A percentile compares a stretch with the other conserved stretches of the same genome.
Evolutionary conservation across 2,113 vertebrate species (phyloP).

Genomic region (Nothoprocta perdicaria): DNA sequence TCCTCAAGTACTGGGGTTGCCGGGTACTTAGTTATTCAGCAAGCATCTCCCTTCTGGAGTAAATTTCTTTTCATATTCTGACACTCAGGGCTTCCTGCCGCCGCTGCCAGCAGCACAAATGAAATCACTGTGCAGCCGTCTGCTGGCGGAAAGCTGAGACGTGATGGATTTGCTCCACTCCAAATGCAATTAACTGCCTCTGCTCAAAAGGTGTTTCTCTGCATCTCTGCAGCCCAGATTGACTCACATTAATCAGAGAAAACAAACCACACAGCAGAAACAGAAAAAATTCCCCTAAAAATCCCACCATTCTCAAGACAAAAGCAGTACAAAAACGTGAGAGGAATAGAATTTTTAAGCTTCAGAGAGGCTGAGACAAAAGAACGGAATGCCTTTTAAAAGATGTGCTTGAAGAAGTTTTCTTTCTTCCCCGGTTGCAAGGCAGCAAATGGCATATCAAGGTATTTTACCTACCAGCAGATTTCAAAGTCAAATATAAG

Average conservation of each 20-base stretch:
- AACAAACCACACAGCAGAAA: slow-evolving; percentile 34
- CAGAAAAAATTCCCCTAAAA: neutral
- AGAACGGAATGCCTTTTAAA: slow-evolving; percentile 22
- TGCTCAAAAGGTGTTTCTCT: slow-evolving; percentile 37
- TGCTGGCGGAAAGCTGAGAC: slow-evolving; percentile 46
- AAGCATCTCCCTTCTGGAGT: slow-evolving; percentile 36
- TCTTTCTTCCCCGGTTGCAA: neutral
- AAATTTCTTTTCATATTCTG: slow-evolving; percentile 37
- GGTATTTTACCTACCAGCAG: neutral
- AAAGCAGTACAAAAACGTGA: slow-evolving; percentile 1
- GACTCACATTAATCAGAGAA: slow-evolving; percentile 52
- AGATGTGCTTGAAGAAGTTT: neutral
- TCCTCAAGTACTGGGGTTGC: neutral
- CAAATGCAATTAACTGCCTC: slow-evolving; percentile 62
- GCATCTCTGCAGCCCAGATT: slow-evolving; percentile 17
- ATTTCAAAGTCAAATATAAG: neutral
- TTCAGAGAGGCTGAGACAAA: slow-evolving; percentile 19
- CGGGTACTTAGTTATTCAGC: slow-evolving; percentile 45
- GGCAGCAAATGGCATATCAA: neutral
- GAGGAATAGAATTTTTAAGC: slow-evolving; percentile 11
- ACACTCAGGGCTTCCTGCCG: slow-evolving; percentile 13
- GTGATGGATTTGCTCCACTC: slow-evolving; percentile 63
- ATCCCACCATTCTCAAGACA: neutral
- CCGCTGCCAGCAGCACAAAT: slow-evolving; percentile 36
- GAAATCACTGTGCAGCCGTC: slow-evolving; percentile 45